Evolutionary conservation across 2,797 vertebrate genomes (phyloP), one percentile per base, ranked within the genome.

Genomic region (Gadopsis bispinosus): DNA sequence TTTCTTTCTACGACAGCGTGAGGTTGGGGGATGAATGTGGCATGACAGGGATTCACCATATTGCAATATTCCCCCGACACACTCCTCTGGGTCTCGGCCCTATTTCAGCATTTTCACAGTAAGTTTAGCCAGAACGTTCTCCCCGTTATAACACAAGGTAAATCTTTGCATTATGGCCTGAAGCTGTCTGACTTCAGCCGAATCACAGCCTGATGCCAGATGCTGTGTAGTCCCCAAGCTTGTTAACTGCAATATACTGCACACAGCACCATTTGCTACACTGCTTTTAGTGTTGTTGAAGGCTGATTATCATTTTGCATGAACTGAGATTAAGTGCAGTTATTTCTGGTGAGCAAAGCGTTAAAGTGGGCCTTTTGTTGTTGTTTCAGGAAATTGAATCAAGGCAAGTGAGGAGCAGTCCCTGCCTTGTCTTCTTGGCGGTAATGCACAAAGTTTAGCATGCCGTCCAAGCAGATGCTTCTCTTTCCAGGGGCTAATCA

Each of bases 131-230:
- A 0, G 37, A 19, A 50, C 63, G 50, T 69, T 76, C 62, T 62
- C 53, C 43, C n/a, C 2, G 0, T 80, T 83, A 77, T 39, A 70
- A 26, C 73, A 48, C 50, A 72, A 83, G 70, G 77, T 90, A 89
- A 83, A 79, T 77, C 87, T 85, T 83, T 83, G 83, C 71, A 82
- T 83, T 76, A 85, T 64, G 63, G 68, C 81, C 80, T 22, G 33
- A 87, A 69, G 81, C 77, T 74, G 64, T 69, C 55, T 37, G 71
- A 83, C 66, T 81, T 73, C 31, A 81, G 75, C 73, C 85, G 82
- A 85, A 71, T 84, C 35, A 45, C 83, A 78, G 73, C 69, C 69
- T 60, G 59, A 54, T 80, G 74, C 84, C 85, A 86, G 77, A 84
- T 84, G 83, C 81, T 83, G 2, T 60, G 3, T 58, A 66, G 73